These are phyloP conservation scores for Alentia gelatinosa DNA, from an alignment of 2,888 invertebrate genomes.

Conservation along the genomic window DNA sequence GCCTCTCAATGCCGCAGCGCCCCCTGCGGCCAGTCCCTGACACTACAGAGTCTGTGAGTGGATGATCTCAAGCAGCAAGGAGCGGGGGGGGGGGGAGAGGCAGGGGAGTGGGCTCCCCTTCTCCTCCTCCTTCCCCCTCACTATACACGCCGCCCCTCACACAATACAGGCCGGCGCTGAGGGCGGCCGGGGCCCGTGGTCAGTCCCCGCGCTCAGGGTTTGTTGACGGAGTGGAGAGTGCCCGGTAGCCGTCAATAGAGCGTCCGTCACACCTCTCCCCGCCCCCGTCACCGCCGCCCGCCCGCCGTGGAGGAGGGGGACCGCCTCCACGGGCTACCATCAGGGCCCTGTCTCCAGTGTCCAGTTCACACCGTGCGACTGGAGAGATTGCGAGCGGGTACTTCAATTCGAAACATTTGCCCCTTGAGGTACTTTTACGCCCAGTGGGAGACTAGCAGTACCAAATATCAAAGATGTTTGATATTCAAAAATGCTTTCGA, in stretches of 20 bases:
- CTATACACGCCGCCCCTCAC: neutral
- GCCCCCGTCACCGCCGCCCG: neutral
- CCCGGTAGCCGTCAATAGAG: neutral
- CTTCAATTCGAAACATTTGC: no score
- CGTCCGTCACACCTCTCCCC: neutral
- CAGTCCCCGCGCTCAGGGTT: neutral
- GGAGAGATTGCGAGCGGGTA: no score
- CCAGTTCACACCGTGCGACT: no score
- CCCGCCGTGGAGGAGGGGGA: no score
- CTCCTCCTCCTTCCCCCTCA: neutral
- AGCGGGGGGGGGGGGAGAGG: neutral
- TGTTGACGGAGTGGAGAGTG: neutral
- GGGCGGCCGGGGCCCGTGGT: neutral
- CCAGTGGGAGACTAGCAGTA: no score
- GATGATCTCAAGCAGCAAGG: constrained; percentile 18
- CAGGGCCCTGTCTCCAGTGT: no score
- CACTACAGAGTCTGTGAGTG: neutral
- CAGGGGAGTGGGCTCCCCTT: neutral
- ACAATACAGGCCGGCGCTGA: neutral
- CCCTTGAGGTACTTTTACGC: no score
- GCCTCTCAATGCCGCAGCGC: neutral
- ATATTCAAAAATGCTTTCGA: no score
- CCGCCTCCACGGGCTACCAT: no score
- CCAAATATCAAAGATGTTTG: no score
- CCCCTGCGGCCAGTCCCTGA: neutral